These are phyloP conservation scores for Drusus annulatus DNA, from an alignment of 1,140 invertebrate genomes.

Conservation along the genomic window DNA sequence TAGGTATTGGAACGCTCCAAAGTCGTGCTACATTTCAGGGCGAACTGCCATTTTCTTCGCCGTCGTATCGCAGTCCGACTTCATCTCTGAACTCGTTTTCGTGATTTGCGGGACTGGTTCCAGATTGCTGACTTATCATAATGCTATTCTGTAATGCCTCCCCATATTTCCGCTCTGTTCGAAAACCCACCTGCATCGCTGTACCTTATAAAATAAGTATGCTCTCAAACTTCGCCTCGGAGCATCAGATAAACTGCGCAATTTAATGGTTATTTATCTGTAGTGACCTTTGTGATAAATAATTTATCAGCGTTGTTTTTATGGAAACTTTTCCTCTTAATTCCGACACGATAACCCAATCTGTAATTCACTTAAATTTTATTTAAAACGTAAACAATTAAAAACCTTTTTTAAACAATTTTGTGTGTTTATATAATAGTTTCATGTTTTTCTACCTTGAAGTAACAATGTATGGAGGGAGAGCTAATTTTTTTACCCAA, in stretches of 20 bases:
- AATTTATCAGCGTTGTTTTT: too few relatives aligned
- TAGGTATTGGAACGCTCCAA: slow-evolving; percentile 54
- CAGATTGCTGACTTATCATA: slow-evolving; percentile 2
- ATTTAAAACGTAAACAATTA: too few relatives aligned
- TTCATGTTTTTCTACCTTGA: too few relatives aligned
- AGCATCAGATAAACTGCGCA: background rate
- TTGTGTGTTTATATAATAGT: too few relatives aligned
- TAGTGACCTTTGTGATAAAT: background rate
- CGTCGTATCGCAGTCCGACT: background rate
- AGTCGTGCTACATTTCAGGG: background rate
- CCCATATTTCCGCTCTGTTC: slow-evolving; percentile 14
- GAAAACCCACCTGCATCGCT: too few relatives aligned
- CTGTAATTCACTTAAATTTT: too few relatives aligned
- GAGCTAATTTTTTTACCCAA: too few relatives aligned
- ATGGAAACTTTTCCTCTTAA: too few relatives aligned
- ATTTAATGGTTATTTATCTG: slow-evolving; percentile 4
- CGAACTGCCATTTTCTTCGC: background rate
- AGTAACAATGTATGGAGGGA: too few relatives aligned
- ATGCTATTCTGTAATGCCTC: background rate
- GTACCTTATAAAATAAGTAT: too few relatives aligned
- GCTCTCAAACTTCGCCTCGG: background rate
- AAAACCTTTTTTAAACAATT: too few relatives aligned
- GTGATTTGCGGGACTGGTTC: background rate
- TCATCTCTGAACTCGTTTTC: slow-evolving; percentile 10
- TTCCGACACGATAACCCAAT: too few relatives aligned